Evolutionary conservation across 2,797 vertebrate genomes (phyloP).

Genomic region (Labroides dimidiatus): DNA sequence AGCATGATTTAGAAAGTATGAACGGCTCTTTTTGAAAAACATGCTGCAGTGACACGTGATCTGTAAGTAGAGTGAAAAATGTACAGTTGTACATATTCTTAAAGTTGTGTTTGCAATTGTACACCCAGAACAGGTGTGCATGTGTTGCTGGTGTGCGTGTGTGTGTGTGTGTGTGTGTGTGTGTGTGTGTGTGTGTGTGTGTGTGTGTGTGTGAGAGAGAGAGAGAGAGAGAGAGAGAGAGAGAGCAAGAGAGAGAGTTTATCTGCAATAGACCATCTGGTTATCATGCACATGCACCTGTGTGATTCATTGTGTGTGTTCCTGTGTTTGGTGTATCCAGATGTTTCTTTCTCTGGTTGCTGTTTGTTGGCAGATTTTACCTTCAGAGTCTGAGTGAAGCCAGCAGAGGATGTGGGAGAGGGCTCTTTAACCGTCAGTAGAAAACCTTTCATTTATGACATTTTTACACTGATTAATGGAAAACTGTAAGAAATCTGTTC

Average conservation of each 20-base stretch:
- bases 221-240: too few species aligned
- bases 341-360: slow-evolving; percentile 37
- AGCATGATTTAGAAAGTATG: background rate
- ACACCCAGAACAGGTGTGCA: background rate
- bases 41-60: background rate
- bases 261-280: slow-evolving; percentile 23
- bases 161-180: too few species aligned
- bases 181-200: too few species aligned
- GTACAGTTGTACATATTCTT: background rate
- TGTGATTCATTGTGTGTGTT: background rate
- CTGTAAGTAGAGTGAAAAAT: background rate
- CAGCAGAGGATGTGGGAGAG: slow-evolving; percentile 32
- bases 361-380: slow-evolving; percentile 62
- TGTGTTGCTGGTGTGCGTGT: background rate
- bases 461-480: too few species aligned
- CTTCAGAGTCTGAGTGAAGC: slow-evolving; percentile 31
- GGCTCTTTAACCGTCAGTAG: too few species aligned
- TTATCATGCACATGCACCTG: slow-evolving; percentile 4
- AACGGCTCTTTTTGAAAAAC: too few species aligned
- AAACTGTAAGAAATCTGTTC: too few species aligned
- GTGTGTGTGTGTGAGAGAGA: too few species aligned
- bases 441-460: too few species aligned
- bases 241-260: too few species aligned
- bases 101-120: background rate
- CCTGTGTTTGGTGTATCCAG: background rate